phyloP scores from a whole-genome alignment of 2,113 vertebrate species.

The Rhizomys pruinosus region DNA sequence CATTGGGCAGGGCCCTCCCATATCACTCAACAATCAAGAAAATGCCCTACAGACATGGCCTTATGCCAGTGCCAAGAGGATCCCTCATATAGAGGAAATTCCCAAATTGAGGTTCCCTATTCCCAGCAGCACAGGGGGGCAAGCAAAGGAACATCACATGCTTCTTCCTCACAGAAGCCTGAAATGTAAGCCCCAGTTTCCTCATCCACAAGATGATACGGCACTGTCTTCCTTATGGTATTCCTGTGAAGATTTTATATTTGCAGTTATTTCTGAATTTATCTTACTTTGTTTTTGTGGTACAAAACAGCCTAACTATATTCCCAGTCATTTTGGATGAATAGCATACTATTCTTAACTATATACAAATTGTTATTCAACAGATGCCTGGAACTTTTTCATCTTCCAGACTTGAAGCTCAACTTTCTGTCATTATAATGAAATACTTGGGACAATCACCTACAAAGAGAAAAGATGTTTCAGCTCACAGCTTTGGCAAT shows the following conservation, averaged over 20 bases:
- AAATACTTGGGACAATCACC: not conserved
- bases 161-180: fast-evolving
- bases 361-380: not conserved
- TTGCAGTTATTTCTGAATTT: not conserved
- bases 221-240: not conserved
- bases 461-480: not conserved
- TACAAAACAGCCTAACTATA: not conserved
- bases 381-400: not conserved
- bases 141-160: too few relatives aligned
- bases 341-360: not conserved
- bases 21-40: too few relatives aligned
- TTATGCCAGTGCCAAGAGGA: too few relatives aligned
- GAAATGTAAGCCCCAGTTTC: not conserved
- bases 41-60: too few relatives aligned
- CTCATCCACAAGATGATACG: not conserved
- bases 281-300: not conserved
- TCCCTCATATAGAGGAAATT: too few relatives aligned
- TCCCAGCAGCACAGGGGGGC: too few relatives aligned
- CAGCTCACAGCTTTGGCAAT: not conserved
- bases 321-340: too few relatives aligned
- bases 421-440: not conserved
- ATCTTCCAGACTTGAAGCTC: not conserved
- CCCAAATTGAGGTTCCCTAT: too few relatives aligned
- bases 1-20: too few relatives aligned
- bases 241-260: too few relatives aligned